Conservation (phyloP, 2,113 vertebrate genomes). For the Gymnocephalus cernua region DNA sequence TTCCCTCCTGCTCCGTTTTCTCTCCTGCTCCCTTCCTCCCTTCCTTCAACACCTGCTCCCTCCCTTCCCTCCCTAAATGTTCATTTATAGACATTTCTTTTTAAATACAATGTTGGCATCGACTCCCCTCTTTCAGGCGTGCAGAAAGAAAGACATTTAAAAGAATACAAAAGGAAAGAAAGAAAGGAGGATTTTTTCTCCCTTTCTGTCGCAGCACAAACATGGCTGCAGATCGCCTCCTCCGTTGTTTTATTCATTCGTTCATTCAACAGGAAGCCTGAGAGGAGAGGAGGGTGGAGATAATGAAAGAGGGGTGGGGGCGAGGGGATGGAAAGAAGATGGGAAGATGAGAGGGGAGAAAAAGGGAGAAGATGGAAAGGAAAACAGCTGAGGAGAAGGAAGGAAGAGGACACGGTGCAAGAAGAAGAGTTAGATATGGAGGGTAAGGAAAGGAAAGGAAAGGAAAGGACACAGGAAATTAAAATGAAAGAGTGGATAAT, state of each 20-base stretch:
- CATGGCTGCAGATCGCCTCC: background rate
- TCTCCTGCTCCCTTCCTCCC: no score
- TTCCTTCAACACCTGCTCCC: no score
- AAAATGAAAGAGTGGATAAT: background rate
- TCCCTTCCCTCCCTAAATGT: no score
- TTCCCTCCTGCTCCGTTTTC: no score
- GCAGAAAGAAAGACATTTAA: background rate
- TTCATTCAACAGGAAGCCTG: constrained; percentile 51
- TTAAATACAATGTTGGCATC: background rate
- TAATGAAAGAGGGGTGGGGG: background rate
- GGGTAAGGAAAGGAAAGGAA: no score
- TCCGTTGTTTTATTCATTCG: constrained; percentile 20
- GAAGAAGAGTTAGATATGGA: no score
- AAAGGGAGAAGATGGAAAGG: background rate
- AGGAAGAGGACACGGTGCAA: no score
- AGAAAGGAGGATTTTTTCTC: background rate
- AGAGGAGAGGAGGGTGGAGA: constrained; percentile 6
- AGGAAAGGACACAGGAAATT: no score
- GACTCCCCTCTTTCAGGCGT: background rate
- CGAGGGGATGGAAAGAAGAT: background rate
- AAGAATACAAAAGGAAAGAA: background rate
- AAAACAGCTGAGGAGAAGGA: background rate
- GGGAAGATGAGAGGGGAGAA: background rate
- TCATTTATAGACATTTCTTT: background rate
- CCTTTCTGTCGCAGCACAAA: background rate